Evolutionary conservation across 2,113 vertebrate species (phyloP).

Genomic region (Gnathonemus longibarbis): DNA sequence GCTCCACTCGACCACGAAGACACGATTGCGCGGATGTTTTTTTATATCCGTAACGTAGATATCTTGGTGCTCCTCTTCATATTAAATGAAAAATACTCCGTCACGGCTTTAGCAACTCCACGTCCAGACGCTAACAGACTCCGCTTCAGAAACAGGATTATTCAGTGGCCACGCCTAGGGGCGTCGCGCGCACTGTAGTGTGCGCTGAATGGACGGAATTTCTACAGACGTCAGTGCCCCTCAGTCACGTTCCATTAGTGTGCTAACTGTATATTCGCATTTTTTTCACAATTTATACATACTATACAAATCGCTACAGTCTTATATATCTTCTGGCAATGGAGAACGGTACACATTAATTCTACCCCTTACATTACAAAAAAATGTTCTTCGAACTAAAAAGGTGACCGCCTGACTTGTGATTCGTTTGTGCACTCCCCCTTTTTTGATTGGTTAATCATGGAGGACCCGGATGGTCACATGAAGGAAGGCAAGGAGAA

Average conservation of each 20-base stretch:
- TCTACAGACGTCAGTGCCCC: slow-evolving; percentile 22
- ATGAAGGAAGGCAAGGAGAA: slow-evolving; percentile 29
- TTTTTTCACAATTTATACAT: background rate
- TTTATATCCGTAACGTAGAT: background rate
- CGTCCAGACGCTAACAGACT: background rate
- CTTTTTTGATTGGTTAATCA: background rate
- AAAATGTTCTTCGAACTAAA: background rate
- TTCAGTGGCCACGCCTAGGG: slow-evolving; percentile 21
- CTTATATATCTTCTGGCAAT: background rate
- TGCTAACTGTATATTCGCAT: slow-evolving; percentile 22
- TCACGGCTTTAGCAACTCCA: background rate
- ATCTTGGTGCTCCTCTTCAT: background rate
- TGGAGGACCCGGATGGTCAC: slow-evolving; percentile 57
- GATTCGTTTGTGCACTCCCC: background rate
- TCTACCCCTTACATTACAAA: background rate
- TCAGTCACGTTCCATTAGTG: slow-evolving; percentile 54
- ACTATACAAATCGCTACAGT: background rate
- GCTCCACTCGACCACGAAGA: background rate
- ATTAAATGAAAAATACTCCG: background rate
- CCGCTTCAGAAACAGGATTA: background rate
- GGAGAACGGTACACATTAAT: background rate
- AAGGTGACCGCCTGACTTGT: background rate
- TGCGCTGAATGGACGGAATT: background rate
- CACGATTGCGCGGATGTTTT: background rate
- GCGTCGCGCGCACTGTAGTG: slow-evolving; percentile 28